Conservation (phyloP, 2,888 invertebrate genomes). For the Xestia c-nigrum region DNA sequence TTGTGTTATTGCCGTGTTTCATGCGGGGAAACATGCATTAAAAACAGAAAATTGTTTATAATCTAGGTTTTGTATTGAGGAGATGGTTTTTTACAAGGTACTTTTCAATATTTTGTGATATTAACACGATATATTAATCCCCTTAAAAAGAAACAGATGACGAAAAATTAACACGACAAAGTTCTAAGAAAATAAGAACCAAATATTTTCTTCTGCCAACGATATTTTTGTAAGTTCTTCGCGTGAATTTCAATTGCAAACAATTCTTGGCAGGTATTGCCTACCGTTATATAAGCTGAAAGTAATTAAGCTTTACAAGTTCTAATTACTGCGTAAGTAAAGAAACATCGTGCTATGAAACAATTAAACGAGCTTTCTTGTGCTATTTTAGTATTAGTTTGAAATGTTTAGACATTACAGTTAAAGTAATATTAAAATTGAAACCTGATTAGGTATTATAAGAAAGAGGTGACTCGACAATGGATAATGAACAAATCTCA, state of each 20-base stretch:
- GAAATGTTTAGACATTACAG: constrained; percentile 3
- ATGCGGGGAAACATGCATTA: background rate
- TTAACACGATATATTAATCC: background rate
- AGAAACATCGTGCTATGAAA: constrained; percentile 25
- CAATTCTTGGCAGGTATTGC: background rate
- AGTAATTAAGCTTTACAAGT: background rate
- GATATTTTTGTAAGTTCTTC: background rate
- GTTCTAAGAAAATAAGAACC: background rate
- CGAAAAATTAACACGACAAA: background rate
- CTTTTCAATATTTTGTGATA: background rate
- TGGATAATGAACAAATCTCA: background rate
- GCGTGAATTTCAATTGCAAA: background rate
- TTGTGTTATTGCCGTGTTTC: background rate
- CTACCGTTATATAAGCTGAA: background rate
- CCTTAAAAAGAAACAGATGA: background rate
- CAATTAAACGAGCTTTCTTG: constrained; percentile 20
- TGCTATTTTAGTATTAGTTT: constrained; percentile 7
- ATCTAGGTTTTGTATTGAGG: too few relatives aligned
- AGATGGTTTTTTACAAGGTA: background rate
- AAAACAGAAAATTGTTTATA: background rate
- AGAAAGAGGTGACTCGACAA: background rate
- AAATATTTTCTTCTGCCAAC: background rate
- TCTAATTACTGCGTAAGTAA: constrained; percentile 36
- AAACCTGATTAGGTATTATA: background rate
- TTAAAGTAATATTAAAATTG: background rate